Evolutionary conservation across 2,113 vertebrate species (phyloP), one percentile per base, ranked within the genome.

Genomic region (Beaufortia kweichowensis): DNA sequence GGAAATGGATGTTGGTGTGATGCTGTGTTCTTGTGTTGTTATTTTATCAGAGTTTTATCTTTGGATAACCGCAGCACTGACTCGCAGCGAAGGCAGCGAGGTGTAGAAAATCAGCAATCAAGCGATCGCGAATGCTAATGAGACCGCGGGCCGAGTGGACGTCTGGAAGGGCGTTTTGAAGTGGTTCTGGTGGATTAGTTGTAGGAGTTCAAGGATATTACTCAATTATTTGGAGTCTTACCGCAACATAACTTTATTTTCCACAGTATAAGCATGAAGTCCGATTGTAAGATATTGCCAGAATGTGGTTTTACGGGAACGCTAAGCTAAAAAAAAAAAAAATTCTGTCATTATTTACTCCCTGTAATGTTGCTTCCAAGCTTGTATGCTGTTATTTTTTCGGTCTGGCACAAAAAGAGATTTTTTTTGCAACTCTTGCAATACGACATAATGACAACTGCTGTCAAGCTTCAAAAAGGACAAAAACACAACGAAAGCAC

Each of bases 61-160:
- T 33, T n/a, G 19, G 57, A 63, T 60, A 63, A 55, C 19, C 1
- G 23, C 43, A 5, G 2, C 66, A 3, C n/a, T 55, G 46, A 64
- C 31, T 78, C 57, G 14, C 28, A 39, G 41, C 15, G 17, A 12
- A 57, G 2, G 11, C 29, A 28, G 3, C 17, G 33, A 72, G 46
- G 41, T 53, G 67, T 78, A 23, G 39, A 63, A 67, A 71, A 78
- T 72, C 68, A 72, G 61, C 76, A 78, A 64, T 60, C 68, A 71
- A 48, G 29, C 17, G 71, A 60, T 10, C 17, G 24, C 6, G 43
- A 35, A 29, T 29, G 26, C 70, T 73, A 57, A 61, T 78, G 59
- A 63, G 67, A 62, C 73, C 10, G 6, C 63, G 24, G 28, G 29
- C 19, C 62, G 39, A 67, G 65, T 46, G 17, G 12, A 59, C 50